phyloP scores from a whole-genome alignment of 2,113 vertebrate species.

The Phrynosoma blainvillii region DNA sequence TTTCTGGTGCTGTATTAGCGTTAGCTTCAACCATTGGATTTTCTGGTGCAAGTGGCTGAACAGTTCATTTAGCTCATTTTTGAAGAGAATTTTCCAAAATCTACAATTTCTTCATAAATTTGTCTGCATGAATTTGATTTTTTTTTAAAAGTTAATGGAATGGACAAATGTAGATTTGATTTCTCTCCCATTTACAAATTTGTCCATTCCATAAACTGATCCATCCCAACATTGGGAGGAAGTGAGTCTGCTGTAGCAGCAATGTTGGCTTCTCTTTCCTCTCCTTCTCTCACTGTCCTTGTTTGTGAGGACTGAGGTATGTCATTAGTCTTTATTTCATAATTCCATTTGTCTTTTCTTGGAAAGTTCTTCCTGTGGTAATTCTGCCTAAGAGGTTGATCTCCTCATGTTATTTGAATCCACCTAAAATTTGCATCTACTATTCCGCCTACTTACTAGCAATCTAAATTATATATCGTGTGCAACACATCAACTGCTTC shows the following conservation, averaged over 20 bases:
- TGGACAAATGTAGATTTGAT: too few relatives aligned
- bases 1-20: too few relatives aligned
- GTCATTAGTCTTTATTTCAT: not conserved
- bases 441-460: slow-evolving; percentile 9
- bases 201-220: too few relatives aligned
- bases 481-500: slow-evolving; percentile 7
- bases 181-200: too few relatives aligned
- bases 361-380: not conserved
- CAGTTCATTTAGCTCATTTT: too few relatives aligned
- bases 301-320: not conserved
- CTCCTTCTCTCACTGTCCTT: not conserved
- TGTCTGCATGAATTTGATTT: too few relatives aligned
- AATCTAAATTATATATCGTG: not conserved
- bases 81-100: too few relatives aligned
- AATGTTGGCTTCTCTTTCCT: not conserved
- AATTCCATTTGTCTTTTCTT: not conserved
- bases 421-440: not conserved
- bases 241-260: not conserved
- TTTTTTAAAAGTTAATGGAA: too few relatives aligned
- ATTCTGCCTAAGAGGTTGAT: not conserved
- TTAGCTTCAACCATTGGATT: too few relatives aligned
- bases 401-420: not conserved
- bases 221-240: not conserved
- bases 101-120: too few relatives aligned
- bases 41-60: too few relatives aligned